A percentile compares a stretch with the other conserved stretches of the same genome.
These are phyloP conservation scores for Porphyrio hochstetteri DNA, from an alignment of 2,113 vertebrate species.

Conservation along the genomic window DNA sequence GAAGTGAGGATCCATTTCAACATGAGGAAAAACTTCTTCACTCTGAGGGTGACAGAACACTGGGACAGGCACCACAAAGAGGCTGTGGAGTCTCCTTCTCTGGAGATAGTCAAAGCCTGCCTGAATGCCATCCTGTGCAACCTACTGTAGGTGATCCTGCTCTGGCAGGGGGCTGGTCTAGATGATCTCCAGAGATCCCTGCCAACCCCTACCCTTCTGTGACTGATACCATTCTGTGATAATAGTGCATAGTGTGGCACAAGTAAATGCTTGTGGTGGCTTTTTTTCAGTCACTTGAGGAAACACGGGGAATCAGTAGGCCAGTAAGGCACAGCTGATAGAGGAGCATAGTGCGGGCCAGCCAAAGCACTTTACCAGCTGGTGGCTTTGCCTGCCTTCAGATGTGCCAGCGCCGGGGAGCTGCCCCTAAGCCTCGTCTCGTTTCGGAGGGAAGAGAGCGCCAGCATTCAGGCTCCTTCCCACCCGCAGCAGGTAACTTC, in stretches of 20 bases:
- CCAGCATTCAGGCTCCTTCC: neutral
- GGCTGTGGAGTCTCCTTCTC: too few species aligned
- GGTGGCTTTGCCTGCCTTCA: fast-evolving
- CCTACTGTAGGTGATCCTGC: too few species aligned
- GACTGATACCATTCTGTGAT: too few species aligned
- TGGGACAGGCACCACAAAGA: too few species aligned
- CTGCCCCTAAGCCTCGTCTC: fast-evolving
- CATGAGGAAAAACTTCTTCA: too few species aligned
- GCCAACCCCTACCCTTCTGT: too few species aligned
- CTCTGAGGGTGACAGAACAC: too few species aligned
- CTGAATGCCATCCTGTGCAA: too few species aligned
- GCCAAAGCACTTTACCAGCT: fast-evolving
- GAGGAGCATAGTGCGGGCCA: neutral
- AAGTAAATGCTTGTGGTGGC: neutral
- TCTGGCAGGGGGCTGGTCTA: too few species aligned
- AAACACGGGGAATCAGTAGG: fast-evolving
- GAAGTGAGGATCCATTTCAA: neutral
- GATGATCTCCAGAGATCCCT: too few species aligned
- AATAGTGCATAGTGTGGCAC: neutral
- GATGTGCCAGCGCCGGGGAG: fast-evolving
- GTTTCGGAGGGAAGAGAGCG: fast-evolving
- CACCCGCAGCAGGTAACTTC: fast-evolving
- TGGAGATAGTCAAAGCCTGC: too few species aligned
- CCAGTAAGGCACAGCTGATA: neutral
- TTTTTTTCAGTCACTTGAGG: neutral